Evolutionary conservation across 2,888 invertebrate species (phyloP).

Genomic region (Melikaiella ostensackeni): DNA sequence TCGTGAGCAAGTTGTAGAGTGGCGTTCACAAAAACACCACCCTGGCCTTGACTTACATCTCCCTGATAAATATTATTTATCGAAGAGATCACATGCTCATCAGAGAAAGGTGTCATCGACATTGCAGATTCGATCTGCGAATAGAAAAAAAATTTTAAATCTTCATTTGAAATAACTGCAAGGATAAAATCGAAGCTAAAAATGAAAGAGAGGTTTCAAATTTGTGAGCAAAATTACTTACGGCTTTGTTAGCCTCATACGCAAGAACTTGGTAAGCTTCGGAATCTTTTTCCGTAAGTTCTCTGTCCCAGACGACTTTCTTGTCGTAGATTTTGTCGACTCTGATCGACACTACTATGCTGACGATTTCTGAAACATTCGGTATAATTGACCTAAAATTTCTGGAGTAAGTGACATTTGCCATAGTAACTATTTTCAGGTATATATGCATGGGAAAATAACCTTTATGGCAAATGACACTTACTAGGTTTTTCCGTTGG

Average conservation of each 20-base stretch:
- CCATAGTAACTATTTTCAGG: too few relatives aligned
- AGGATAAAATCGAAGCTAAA: not conserved
- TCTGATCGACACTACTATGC: constrained; percentile 87
- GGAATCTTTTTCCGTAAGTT: constrained; percentile 86
- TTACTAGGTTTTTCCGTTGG: too few relatives aligned
- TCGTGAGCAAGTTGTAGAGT: constrained; percentile 84
- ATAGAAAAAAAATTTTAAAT: not conserved
- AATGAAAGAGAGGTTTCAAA: not conserved
- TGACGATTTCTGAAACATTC: constrained; percentile 81
- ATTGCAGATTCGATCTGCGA: constrained; percentile 92
- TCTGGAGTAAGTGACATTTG: too few relatives aligned
- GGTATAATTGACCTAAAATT: too few relatives aligned
- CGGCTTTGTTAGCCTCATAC: constrained; percentile 92
- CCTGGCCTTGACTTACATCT: constrained; percentile 83
- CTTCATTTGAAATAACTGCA: not conserved
- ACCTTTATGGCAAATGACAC: too few relatives aligned
- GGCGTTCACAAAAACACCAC: constrained; percentile 90
- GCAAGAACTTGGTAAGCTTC: constrained; percentile 90
- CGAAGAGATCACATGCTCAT: constrained; percentile 89
- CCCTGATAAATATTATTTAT: constrained; percentile 89
- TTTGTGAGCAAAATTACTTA: constrained; percentile 78
- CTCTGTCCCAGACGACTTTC: constrained; percentile 87
- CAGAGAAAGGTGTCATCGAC: constrained; percentile 94
- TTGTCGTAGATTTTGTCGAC: constrained; percentile 91
- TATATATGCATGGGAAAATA: too few relatives aligned